Conservation (phyloP, 2,113 vertebrate species). For the Butorides virescens region DNA sequence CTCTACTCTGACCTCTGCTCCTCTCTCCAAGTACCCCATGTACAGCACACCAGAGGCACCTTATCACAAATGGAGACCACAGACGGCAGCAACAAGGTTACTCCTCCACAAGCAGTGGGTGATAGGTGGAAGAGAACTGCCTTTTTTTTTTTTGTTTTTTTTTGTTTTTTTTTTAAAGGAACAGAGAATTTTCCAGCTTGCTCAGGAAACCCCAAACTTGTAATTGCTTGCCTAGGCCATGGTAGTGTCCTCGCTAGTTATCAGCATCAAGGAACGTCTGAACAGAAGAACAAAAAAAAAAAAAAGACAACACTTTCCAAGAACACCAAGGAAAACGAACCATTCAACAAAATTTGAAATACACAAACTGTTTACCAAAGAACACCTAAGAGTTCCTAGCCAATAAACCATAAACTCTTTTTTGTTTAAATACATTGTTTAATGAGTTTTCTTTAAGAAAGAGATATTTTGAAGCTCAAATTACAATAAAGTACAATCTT, state of each 20-base stretch:
- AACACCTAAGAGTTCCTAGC: background rate
- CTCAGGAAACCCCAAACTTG: background rate
- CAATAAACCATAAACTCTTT: background rate
- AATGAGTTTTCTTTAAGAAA: slow-evolving; percentile 42
- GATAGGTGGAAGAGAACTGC: background rate
- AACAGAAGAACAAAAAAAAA: background rate
- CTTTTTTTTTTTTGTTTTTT: background rate
- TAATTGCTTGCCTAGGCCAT: background rate
- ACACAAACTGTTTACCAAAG: background rate
- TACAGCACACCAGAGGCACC: background rate
- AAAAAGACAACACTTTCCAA: background rate
- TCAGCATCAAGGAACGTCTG: background rate
- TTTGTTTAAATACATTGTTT: slow-evolving; percentile 28
- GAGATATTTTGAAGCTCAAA: background rate
- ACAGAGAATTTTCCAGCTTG: background rate
- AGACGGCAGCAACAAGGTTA: fast-evolving
- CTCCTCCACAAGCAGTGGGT: background rate
- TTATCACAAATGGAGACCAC: background rate
- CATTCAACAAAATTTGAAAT: background rate
- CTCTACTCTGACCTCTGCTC: background rate
- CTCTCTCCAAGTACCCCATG: background rate
- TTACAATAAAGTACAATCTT: slow-evolving; percentile 16
- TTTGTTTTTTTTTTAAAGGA: background rate
- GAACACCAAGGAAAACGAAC: background rate
- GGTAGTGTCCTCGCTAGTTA: background rate